Evolutionary conservation across 2,113 vertebrate species (phyloP), one percentile per base, ranked within the genome.

Genomic region (Phalacrocorax aristotelis): DNA sequence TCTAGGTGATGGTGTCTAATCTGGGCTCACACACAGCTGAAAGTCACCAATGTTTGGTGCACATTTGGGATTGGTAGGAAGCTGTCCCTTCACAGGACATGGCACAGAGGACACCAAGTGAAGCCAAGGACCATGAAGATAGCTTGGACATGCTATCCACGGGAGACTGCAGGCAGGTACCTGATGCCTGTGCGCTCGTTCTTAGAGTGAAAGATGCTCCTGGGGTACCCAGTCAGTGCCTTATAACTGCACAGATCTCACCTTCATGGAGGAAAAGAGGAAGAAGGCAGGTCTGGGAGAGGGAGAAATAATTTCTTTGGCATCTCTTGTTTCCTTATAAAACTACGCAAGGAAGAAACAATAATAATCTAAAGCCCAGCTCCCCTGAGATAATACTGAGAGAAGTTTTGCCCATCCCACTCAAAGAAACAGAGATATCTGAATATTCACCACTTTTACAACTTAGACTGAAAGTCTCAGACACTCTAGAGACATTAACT

Each of bases 101-200:
- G n/a, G 38, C 57, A 19, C 1, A 0, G 60, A 70, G 64, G 44
- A n/a, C 58, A 46, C 44, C 60, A 81, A 13, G 27, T 15, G 61
- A 89, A 54, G 48, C 22, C 48, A 52, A 72, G 40, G 10, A 65
- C 36, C 15, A 5, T 2, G 21, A 4, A 34, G 65, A 22, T 11
- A 62, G 30, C 15, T 10, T 34, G 34, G 55, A n/a, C 42, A 21
- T 1, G 4, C 25, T 46, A 18, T 46, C 44, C 61, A 52, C 6
- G 1, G 64, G 84, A 91, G 58, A 8, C 49, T 23, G 9, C 9
- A 21, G 58, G 58, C 38, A 36, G 46, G 40, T 29, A 46, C 19
- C 23, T 74, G 25, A 10, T 48, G 25, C 20, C 42, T 3, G 1
- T 52, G 11, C 1, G 1, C 40, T 38, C 3, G 0, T 46, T 83